Base-by-base conservation (phyloP, 2,113 vertebrate species). In the Hoplias malabaricus region DNA sequence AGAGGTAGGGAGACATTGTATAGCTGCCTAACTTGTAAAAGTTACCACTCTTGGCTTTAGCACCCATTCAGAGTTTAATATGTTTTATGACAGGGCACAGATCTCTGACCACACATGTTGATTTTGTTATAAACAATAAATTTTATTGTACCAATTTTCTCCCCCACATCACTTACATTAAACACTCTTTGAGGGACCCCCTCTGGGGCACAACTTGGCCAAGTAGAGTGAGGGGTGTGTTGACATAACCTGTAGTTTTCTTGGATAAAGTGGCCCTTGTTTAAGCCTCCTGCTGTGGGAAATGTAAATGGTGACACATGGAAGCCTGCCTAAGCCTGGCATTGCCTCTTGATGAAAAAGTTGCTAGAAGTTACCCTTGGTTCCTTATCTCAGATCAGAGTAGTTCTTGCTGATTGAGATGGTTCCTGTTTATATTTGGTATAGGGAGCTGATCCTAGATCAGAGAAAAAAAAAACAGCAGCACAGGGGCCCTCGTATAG, bases 261-360 rank as follows among this genome's bases (percentile, higher is more conserved):
- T 65, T 80, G 75, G 27, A 71, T 75, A 54, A 84, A 81, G 54
- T 78, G 42, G 66, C 61, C 72, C 71, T 81, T 76, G 67, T 81
- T 79, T 79, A 76, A 81, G 67, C 53, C 75, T 75, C 67, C 71
- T 38, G 71, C 59, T 78, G 67, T 75, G 82, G 67, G 75, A 84
- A 81, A 81, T 84, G 75, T 79, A 81, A 81, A 81, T 61, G 42
- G 50, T 78, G 72, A 66, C 70, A 65, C 70, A 79, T 78, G 74
- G 63, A 61, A 65, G 56, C 21, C 69, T 77, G 73, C 21, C 40
- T n/a, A 33, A 19, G 50, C 13, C 29, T 82, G 70, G 14, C 77
- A 81, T 27, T 63, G 14, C n/a, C 38, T 65, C 11, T 10, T 46
- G 43, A 70, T 21, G 27, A 16, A 42, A 57, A 36, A 50, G 34